Evolutionary conservation across 2,888 invertebrate genomes (phyloP).

Genomic region (Macrosoma leucophasiata): DNA sequence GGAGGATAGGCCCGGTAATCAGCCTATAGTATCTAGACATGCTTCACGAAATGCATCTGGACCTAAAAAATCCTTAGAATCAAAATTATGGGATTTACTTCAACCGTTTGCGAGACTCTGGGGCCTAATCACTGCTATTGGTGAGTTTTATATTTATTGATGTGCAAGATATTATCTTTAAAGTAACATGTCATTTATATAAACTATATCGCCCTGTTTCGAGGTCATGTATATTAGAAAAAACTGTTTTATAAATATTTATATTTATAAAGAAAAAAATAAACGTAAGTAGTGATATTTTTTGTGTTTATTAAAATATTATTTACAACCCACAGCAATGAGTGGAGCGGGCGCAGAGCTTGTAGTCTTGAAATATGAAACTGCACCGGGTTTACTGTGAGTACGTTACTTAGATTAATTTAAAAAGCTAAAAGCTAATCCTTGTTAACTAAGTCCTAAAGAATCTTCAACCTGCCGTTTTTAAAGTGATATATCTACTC

Average conservation of each 20-base stretch:
- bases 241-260: too few relatives aligned
- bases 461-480: too few relatives aligned
- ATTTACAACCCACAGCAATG: slow-evolving; percentile 45
- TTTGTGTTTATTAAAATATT: too few relatives aligned
- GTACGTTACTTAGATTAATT: slow-evolving; percentile 42
- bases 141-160: slow-evolving; percentile 48
- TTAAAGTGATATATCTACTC: too few relatives aligned
- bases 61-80: slow-evolving; percentile 50
- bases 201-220: too few relatives aligned
- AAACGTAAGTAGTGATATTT: too few relatives aligned
- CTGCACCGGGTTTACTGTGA: slow-evolving; percentile 64
- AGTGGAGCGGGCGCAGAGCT: slow-evolving; percentile 66
- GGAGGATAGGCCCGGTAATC: slow-evolving; percentile 34
- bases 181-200: too few relatives aligned
- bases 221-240: too few relatives aligned
- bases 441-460: too few relatives aligned
- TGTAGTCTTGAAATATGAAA: slow-evolving; percentile 53
- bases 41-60: slow-evolving; percentile 32
- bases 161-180: too few relatives aligned
- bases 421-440: too few relatives aligned
- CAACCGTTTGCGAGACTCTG: slow-evolving; percentile 64
- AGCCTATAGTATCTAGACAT: slow-evolving; percentile 33
- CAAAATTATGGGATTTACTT: slow-evolving; percentile 58
- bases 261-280: too few relatives aligned
- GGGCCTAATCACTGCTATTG: slow-evolving; percentile 63